Percentiles rank a stretch among this genome's conserved stretches.
phyloP scores from a whole-genome alignment of 2,888 invertebrate genomes.

The Trichogramma evanescens region DNA sequence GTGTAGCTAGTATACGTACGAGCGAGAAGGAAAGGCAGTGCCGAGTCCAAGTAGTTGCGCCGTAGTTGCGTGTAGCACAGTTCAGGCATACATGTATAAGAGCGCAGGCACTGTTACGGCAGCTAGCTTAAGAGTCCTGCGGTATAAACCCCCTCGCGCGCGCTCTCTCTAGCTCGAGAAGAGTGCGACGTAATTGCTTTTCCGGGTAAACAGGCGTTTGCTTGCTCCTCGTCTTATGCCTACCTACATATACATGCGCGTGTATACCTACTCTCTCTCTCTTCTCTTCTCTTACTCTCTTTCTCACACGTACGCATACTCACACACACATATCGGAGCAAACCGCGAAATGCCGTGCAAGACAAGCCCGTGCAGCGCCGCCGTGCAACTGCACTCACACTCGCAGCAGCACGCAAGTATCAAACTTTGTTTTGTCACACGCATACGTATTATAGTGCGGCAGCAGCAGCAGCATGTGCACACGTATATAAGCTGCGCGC shows the following conservation, averaged over 20 bases:
- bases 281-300: too few relatives aligned
- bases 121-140: neutral
- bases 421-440: conserved; percentile 39
- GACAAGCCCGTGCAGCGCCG: neutral
- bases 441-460: neutral
- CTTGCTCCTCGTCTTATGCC: too few relatives aligned
- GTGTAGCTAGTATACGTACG: neutral
- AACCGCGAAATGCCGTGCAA: too few relatives aligned
- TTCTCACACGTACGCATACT: too few relatives aligned
- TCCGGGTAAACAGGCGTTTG: conserved; percentile 35
- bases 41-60: neutral
- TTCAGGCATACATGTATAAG: neutral
- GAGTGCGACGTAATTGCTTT: conserved; percentile 37
- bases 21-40: neutral
- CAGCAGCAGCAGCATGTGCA: neutral
- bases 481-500: too few relatives aligned
- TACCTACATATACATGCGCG: too few relatives aligned
- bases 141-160: too few relatives aligned
- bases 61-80: neutral
- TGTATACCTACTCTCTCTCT: too few relatives aligned
- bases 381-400: neutral
- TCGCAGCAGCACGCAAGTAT: conserved; percentile 24
- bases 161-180: neutral
- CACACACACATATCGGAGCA: too few relatives aligned
- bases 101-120: neutral